Evolutionary conservation across 2,113 vertebrate genomes (phyloP).

Genomic region (Spilogale gracilis): DNA sequence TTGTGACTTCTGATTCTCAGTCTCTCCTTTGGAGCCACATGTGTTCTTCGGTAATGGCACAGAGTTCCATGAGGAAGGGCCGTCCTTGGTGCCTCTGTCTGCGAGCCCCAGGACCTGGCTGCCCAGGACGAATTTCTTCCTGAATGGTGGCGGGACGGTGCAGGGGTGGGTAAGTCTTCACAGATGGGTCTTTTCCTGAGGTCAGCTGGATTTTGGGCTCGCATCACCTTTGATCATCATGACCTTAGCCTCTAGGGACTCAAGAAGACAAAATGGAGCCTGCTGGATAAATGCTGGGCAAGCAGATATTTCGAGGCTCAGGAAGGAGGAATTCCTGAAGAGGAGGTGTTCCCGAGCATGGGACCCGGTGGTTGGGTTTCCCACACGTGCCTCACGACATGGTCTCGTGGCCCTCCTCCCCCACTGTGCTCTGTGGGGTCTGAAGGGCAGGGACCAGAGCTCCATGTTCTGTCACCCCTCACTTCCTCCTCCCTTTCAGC

Average conservation of each 20-base stretch:
- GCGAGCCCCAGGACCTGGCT: background rate
- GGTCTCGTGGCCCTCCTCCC: background rate
- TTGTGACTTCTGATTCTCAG: fast-evolving
- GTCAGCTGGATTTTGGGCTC: too few relatives aligned
- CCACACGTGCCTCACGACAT: background rate
- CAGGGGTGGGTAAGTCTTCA: background rate
- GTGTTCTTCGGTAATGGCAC: background rate
- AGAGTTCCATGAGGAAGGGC: background rate
- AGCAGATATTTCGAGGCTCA: background rate
- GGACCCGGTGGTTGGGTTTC: background rate
- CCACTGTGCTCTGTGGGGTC: too few relatives aligned
- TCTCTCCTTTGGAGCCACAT: background rate
- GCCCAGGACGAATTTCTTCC: background rate
- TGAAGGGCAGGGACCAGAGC: background rate
- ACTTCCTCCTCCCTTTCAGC: too few relatives aligned
- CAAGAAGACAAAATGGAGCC: background rate
- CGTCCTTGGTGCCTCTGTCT: background rate
- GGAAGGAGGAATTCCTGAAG: background rate
- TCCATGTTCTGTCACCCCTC: too few relatives aligned
- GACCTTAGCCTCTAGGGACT: background rate
- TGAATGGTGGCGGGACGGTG: fast-evolving
- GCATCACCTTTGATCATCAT: fast-evolving
- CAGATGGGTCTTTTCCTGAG: background rate
- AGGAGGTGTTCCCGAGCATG: background rate
- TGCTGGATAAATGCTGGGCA: background rate